phyloP scores from a whole-genome alignment of 2,888 invertebrate genomes.

The Ennomos erosarius region DNA sequence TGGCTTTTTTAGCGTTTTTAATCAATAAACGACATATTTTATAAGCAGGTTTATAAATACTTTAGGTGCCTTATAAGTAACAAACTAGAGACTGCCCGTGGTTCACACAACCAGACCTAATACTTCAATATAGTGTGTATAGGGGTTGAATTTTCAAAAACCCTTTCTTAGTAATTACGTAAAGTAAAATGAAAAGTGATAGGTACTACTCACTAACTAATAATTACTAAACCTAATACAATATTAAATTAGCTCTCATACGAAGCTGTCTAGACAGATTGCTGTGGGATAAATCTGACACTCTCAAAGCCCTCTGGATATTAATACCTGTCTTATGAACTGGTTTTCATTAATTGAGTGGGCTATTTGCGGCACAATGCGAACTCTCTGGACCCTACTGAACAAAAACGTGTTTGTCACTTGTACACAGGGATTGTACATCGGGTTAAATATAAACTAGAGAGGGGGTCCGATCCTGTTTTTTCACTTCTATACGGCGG shows the following conservation, averaged over 20 bases:
- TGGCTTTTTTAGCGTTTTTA: conserved; percentile 2
- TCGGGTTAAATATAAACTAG: conserved; percentile 52
- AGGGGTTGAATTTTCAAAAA: too few relatives aligned
- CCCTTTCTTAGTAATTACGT: too few relatives aligned
- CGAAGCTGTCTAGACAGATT: conserved; percentile 25
- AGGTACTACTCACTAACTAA: too few relatives aligned
- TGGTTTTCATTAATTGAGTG: conserved; percentile 54
- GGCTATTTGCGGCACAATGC: conserved; percentile 55
- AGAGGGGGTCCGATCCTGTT: conserved; percentile 52
- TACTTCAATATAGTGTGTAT: too few relatives aligned
- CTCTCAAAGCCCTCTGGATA: conserved; percentile 38
- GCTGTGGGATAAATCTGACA: conserved; percentile 37
- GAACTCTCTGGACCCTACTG: conserved; percentile 38
- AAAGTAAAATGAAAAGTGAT: too few relatives aligned
- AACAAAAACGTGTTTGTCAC: conserved; percentile 51
- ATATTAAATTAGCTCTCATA: background rate
- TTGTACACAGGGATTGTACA: conserved; percentile 35
- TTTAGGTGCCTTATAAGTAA: background rate
- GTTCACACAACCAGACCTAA: conserved; percentile 1
- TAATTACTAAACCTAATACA: too few relatives aligned
- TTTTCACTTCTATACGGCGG: conserved; percentile 37
- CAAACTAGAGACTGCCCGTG: too few relatives aligned
- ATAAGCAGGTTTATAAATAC: too few relatives aligned
- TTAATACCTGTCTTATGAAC: conserved; percentile 40
- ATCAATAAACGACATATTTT: too few relatives aligned